Evolutionary conservation across 2,113 vertebrate genomes (phyloP), one percentile per base, ranked within the genome.

Genomic region (Diglossa brunneiventris): DNA sequence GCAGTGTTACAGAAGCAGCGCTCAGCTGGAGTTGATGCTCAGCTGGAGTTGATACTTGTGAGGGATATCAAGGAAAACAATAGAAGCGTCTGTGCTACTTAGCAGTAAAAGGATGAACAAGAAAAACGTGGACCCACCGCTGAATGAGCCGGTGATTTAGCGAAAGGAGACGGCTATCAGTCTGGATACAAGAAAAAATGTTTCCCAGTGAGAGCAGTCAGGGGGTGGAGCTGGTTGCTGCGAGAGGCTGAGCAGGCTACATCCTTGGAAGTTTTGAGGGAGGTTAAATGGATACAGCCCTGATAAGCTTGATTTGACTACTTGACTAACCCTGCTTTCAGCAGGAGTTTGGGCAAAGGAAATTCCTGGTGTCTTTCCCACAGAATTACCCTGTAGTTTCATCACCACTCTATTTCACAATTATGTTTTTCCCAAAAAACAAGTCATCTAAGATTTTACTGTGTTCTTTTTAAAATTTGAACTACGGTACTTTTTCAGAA

Each of bases 121-220:
- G 37, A 26, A 67, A 69, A 78, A 82, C 1, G 1, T 22, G 50
- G 12, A 28, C 21, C 7, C 0, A 0, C 6, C 59, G 74, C 30
- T 67, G 61, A 72, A n/a, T 6, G 5, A 21, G 12, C 47, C 64
- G 44, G 13, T n/a, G 15, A 37, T 73, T 66, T 66, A 66, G 31
- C 20, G 83, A 87, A 73, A 85, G 22, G 13, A 68, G 47, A 20
- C 12, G 55, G 61, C 53, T 6, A 39, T 42, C 37, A 59, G 23
- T 11, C 47, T 72, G 56, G 41, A 28, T 62, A 18, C 31, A 61
- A 49, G 41, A 49, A 58, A 72, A 82, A 78, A 41, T 50, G 2
- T 79, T 75, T 61, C 31, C 44, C 12, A 17, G 18, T 49, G n/a
- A 41, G 31, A 78, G 35, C 10, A 59, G n/a, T 17, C 52, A 67